Evolutionary conservation across 2,113 vertebrate genomes (phyloP).

Genomic region (Amphilophus citrinellus): DNA sequence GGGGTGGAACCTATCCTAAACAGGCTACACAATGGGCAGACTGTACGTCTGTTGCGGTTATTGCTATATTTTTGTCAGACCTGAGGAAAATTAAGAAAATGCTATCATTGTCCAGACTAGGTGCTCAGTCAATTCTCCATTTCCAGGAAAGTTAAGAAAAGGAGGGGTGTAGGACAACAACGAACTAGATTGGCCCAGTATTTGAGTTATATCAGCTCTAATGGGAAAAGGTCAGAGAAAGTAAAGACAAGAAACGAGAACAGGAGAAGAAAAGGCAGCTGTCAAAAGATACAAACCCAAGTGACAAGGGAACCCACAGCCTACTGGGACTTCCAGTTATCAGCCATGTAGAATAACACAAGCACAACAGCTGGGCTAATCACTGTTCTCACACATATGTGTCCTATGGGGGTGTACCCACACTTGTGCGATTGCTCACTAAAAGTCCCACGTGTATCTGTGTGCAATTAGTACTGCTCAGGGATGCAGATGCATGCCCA

Average conservation of each 20-base stretch:
- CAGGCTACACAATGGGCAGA: not conserved
- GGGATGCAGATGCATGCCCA: not conserved
- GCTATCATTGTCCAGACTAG: not conserved
- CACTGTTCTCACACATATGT: not conserved
- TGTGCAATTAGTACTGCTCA: not conserved
- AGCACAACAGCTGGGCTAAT: slow-evolving; percentile 32
- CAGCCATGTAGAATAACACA: slow-evolving; percentile 16
- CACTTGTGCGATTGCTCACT: not conserved
- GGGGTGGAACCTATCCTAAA: not conserved
- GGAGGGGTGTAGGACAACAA: not conserved
- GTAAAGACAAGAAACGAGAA: not conserved
- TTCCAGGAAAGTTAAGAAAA: not conserved
- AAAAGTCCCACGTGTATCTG: not conserved
- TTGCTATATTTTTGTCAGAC: not conserved
- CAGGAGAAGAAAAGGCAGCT: not conserved
- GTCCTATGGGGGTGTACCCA: not conserved
- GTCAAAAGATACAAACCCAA: slow-evolving; percentile 20
- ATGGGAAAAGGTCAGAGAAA: not conserved
- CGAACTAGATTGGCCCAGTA: not conserved
- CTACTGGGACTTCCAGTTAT: slow-evolving; percentile 16
- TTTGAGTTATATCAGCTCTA: slow-evolving; percentile 12
- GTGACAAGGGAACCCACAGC: slow-evolving; percentile 1
- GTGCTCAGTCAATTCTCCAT: not conserved
- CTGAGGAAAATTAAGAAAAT: not conserved
- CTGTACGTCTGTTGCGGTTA: not conserved